phyloP scores from a whole-genome alignment of 2,888 invertebrate species.

The Tortrix viridana region DNA sequence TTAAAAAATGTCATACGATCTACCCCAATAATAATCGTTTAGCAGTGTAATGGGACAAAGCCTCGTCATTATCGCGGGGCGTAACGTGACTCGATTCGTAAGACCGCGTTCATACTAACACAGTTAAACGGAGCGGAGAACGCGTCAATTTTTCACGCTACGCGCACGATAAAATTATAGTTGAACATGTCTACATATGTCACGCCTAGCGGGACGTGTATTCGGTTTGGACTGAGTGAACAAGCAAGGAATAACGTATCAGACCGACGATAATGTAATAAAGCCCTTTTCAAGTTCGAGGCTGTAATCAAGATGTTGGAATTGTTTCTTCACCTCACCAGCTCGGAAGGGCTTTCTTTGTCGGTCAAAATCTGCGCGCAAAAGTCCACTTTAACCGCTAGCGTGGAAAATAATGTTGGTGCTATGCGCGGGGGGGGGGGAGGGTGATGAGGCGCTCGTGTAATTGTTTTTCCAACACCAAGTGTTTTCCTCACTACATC shows the following conservation, averaged over 20 bases:
- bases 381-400: too few relatives aligned
- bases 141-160: constrained; percentile 21
- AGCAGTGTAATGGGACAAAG: constrained; percentile 20
- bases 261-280: not conserved
- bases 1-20: not conserved
- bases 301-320: too few relatives aligned
- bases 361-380: too few relatives aligned
- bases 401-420: too few relatives aligned
- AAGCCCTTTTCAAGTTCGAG: not conserved
- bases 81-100: constrained; percentile 18
- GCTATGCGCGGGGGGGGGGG: too few relatives aligned
- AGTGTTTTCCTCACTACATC: too few relatives aligned
- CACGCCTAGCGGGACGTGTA: constrained; percentile 1
- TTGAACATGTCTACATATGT: constrained; percentile 11
- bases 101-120: constrained; percentile 10
- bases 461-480: too few relatives aligned
- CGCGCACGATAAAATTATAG: constrained; percentile 17
- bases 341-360: too few relatives aligned
- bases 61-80: constrained; percentile 12
- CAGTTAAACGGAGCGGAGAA: constrained; percentile 13
- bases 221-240: not conserved
- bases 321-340: too few relatives aligned
- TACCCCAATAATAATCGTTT: constrained; percentile 11
- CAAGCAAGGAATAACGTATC: not conserved
- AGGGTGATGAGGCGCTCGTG: too few relatives aligned